Base-by-base conservation (phyloP, 2,888 invertebrate genomes). In the Pseudococcus jackbeardsleyi region DNA sequence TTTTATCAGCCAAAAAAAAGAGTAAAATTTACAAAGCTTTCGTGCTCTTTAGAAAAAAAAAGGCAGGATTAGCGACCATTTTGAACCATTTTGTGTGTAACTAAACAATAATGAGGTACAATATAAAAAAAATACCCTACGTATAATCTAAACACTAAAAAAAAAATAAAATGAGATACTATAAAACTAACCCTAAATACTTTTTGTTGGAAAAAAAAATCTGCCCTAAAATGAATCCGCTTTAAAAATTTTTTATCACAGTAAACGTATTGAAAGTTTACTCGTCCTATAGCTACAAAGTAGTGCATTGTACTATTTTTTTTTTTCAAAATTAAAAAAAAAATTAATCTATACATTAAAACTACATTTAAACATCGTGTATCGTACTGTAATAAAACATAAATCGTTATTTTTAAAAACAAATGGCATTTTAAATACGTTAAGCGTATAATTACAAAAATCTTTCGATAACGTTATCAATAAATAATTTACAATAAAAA, bases 181-280 rank as follows among this genome's bases (percentile, higher is more conserved):
- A 33, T 77, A 82, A 82, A 82, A 42, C 22, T 82, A 82, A 46
- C n/a, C 19, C 33, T 82, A 46, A 82, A 64, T 64, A 64, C 9
- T 19, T 64, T 64, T 64, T 59, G 12, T 22, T 22, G 8, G 8
- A 64, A 22, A 64, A 64, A 77, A 77, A 82, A 82, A 46, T 46
- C 79, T 3, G 26, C 46, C 46, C 46, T 46, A 82, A 82, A 82
- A 82, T 46, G 19, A 12, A 82, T 46, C 15, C 42, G 33, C 26
- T 46, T 42, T 46, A 11, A 82, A 42, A 42, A 42, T 82, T 46
- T 46, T 46, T 82, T 82, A 82, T 82, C 79, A 82, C 79, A 82
- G 79, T 82, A 82, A 82, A 82, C 79, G 33, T 82, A 42, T 46
- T 82, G 79, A 82, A 46, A 82, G 79, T 82, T 82, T 82, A 82